Evolutionary conservation across 2,888 invertebrate genomes (phyloP).

Genomic region (Stegophylla sp.): DNA sequence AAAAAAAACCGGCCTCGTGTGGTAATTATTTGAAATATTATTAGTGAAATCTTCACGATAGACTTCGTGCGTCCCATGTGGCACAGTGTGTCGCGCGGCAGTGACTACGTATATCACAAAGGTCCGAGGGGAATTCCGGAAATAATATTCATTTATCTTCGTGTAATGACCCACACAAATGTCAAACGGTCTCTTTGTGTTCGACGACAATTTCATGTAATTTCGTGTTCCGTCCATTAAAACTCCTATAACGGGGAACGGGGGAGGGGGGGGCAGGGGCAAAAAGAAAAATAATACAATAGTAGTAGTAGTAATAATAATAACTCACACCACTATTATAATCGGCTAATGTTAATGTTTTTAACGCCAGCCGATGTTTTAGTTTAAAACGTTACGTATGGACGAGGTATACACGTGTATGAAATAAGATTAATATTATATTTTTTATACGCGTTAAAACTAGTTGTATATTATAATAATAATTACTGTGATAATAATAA

Average conservation of each 20-base stretch:
- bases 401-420: too few relatives aligned
- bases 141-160: conserved; percentile 49
- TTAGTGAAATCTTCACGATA: conserved; percentile 30
- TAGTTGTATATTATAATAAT: too few relatives aligned
- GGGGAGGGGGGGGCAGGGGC: neutral
- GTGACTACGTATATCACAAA: conserved; percentile 11
- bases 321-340: neutral
- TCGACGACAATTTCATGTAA: conserved; percentile 29
- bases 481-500: too few relatives aligned
- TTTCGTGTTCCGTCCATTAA: conserved; percentile 38
- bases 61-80: too few relatives aligned
- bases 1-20: conserved; percentile 15
- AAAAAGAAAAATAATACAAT: neutral
- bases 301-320: neutral
- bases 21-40: conserved; percentile 40
- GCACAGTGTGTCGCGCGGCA: neutral
- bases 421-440: too few relatives aligned
- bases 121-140: conserved; percentile 22
- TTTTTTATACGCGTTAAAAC: too few relatives aligned
- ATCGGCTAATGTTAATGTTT: neutral
- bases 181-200: conserved; percentile 24
- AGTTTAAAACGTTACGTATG: too few relatives aligned
- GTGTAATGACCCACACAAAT: conserved; percentile 49
- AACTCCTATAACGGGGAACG: neutral
- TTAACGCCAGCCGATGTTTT: too few relatives aligned